Evolutionary conservation across 2,113 vertebrate genomes (phyloP), one percentile per base, ranked within the genome.

Genomic region (Eurystomus gularis): DNA sequence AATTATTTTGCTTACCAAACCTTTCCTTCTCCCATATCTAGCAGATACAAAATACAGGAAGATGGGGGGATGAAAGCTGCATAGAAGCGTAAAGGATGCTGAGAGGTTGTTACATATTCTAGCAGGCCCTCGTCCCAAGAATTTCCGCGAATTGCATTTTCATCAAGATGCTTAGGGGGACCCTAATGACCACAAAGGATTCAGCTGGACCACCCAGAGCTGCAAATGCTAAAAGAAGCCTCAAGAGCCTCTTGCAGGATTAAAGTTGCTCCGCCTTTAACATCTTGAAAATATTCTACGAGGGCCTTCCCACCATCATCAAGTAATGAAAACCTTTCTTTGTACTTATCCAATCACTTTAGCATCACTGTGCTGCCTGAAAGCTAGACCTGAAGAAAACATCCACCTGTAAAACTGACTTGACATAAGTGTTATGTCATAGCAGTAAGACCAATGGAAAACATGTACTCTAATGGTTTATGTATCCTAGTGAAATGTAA

Each of bases 201-300:
- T 82, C 73, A 92, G 54, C 46, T 80, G 58, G 90, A 96, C 96
- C 95, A 97, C 94, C 91, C 87, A 96, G 93, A 92, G 26, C 75
- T 93, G 60, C 60, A 89, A 96, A 81, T 61, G 46, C 66, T 77
- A 71, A 84, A 94, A 93, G 49, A 94, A 95, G 71, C 42, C 73
- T 97, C 82, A 86, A 97, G 93, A 49, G 48, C 49, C 81, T 92
- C 94, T 97, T 89, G 86, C 60, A 84, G 72, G 97, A 97, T 96
- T 97, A 95, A 94, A 96, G 35, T 91, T 93, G 35, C 26, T 91
- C 68, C 54, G 39, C 51, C 44, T 95, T 93, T 64, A 75, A 76
- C 90, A 61, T 96, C 70, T 88, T 89, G 55, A 70, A 97, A 97
- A 92, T 96, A 62, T 90, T 90, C 52, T 55, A 35, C 25, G 31